Percentiles rank a stretch among this genome's conserved stretches.
Evolutionary conservation across 2,888 invertebrate species (phyloP).

Genomic region (Ophioninae sp.): DNA sequence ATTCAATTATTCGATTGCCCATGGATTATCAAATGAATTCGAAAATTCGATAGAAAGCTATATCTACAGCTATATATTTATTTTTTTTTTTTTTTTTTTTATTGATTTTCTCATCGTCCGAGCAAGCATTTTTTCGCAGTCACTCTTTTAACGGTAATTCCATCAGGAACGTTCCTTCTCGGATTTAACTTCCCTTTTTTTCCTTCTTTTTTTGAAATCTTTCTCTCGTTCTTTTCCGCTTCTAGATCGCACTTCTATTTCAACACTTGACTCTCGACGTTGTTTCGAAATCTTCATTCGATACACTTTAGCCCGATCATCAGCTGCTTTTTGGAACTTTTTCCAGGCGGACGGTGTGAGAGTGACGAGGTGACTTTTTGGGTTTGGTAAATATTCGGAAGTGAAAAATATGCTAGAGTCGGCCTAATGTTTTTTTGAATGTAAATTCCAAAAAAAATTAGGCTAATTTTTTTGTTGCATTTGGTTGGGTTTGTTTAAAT

Average conservation of each 20-base stretch:
- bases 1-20: not conserved
- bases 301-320: conserved; percentile 32
- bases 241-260: conserved; percentile 24
- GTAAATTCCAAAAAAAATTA: too few species aligned
- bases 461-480: too few species aligned
- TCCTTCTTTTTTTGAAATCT: conserved; percentile 16
- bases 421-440: too few species aligned
- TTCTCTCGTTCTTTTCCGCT: not conserved
- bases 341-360: conserved; percentile 23
- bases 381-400: too few species aligned
- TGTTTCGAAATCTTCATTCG: conserved; percentile 2
- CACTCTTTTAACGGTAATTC: conserved; percentile 13
- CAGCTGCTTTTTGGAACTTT: conserved; percentile 1
- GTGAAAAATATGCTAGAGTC: too few species aligned
- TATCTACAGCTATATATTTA: conserved; percentile 11
- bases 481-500: too few species aligned
- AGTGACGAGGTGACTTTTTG: conserved; percentile 32
- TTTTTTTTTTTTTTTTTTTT: not conserved
- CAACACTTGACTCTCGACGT: conserved; percentile 15
- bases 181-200: conserved; percentile 47
- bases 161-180: conserved; percentile 40
- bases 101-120: conserved; percentile 5
- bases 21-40: not conserved
- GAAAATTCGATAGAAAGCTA: conserved; percentile 25
- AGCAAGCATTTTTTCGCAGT: conserved; percentile 25